Evolutionary conservation across 2,888 invertebrate genomes (phyloP), one percentile per base, ranked within the genome.

Genomic region (Carterocephalus palaemon): DNA sequence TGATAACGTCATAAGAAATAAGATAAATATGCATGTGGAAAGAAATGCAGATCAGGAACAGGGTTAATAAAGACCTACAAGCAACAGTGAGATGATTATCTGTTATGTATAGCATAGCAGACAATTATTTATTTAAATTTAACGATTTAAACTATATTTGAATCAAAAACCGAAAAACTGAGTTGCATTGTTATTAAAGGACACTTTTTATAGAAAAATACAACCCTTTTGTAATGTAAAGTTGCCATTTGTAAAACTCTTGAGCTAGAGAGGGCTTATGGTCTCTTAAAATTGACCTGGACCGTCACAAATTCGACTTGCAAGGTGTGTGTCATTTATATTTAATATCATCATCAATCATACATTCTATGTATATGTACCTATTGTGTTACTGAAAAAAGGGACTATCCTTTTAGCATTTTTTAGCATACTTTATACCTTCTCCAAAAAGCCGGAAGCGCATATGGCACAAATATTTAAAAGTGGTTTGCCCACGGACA

Each of bases 371-470:
- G 52, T 57, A 57, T 54, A n/a, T n/a, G n/a, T n/a, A n/a, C n/a
- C n/a, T n/a, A 34, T 26, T 33, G 42, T 33, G 19, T 42, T 15
- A 23, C 22, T 47, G 48, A 67, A 73, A 76, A 80, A 77, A 64
- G 51, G 53, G 51, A 29, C 34, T n/a, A n/a, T 51, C 49, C 51
- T 56, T 66, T 61, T 49, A 55, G 51, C 56, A 71, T 75, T 78
- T 83, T 84, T 82, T 82, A 78, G 78, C 78, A 75, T 80, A 83
- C n/a, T n/a, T n/a, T n/a, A n/a, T n/a, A 83, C 82, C 83, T 83
- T 78, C 83, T 83, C 83, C 51, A 76, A 78, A 70, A 83, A 76
- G 81, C 85, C 85, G 85, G 85, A 86, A 86, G 82, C 81, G 8
- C 83, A 80, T 83, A 70, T 82, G 84, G 76, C 71, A 82, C 82